Conservation (phyloP, 2,113 vertebrate genomes). For the Ornithorhynchus anatinus region DNA sequence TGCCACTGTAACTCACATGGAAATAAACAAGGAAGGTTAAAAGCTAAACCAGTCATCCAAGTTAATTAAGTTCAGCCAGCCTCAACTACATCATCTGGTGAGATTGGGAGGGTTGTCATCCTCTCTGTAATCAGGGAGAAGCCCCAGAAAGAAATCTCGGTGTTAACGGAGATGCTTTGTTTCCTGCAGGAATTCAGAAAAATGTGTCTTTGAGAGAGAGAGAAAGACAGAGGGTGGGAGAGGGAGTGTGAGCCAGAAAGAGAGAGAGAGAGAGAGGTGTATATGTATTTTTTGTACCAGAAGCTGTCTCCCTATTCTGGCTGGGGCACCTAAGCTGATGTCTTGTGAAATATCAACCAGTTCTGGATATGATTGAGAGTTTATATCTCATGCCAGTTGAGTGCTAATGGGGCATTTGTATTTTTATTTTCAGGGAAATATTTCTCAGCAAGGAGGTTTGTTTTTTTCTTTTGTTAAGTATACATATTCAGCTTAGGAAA, state of each 20-base stretch:
- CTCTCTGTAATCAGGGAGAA: constrained; percentile 8
- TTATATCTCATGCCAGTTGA: constrained; percentile 69
- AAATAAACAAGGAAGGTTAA: constrained; percentile 64
- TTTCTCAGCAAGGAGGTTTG: constrained; percentile 61
- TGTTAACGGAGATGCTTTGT: constrained; percentile 22
- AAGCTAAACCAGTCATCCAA: constrained; percentile 63
- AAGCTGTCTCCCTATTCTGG: constrained; percentile 38
- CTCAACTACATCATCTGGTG: constrained; percentile 58
- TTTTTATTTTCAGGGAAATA: constrained; percentile 67
- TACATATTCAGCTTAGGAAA: too few species aligned
- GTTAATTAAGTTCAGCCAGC: constrained; percentile 67
- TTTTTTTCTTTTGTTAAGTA: constrained; percentile 54
- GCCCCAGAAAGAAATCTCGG: constrained; percentile 17
- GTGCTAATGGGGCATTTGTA: constrained; percentile 73
- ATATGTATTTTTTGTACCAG: neutral
- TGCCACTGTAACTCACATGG: constrained; percentile 47
- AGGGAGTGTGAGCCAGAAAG: too few species aligned
- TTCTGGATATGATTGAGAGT: constrained; percentile 49
- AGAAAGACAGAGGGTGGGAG: too few species aligned
- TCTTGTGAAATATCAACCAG: constrained; percentile 70
- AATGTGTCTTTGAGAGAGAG: constrained; percentile 18
- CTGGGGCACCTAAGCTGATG: constrained; percentile 47
- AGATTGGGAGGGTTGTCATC: constrained; percentile 34
- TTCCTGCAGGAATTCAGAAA: constrained; percentile 35
- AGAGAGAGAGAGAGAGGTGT: too few species aligned